Conservation (phyloP, 2,113 vertebrate species). For the Brachyistius frenatus region DNA sequence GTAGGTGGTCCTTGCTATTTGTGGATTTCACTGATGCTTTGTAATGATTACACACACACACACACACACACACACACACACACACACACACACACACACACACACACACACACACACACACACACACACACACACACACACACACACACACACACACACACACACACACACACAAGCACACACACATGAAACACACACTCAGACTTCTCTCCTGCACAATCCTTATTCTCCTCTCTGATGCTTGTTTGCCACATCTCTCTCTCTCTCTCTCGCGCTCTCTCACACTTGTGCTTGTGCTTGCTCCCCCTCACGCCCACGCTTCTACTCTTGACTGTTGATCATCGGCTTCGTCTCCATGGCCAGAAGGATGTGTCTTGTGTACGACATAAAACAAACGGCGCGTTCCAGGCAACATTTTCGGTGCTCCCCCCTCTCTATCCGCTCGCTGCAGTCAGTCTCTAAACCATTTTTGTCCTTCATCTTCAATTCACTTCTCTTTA, state of each 20-base stretch:
- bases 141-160: not conserved
- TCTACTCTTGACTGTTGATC: conserved; percentile 48
- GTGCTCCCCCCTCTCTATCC: not conserved
- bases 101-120: conserved; percentile 6
- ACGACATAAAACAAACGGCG: conserved; percentile 11
- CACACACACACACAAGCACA: conserved; percentile 7
- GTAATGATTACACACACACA: conserved; percentile 31
- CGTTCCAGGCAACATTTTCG: not conserved
- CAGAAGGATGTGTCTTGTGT: conserved; percentile 20
- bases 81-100: conserved; percentile 1
- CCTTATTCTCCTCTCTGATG: conserved; percentile 23
- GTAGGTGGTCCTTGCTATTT: conserved; percentile 58
- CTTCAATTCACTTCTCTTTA: conserved; percentile 23
- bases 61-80: too few relatives aligned
- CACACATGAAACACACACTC: conserved; percentile 21
- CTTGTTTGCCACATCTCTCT: conserved; percentile 9
- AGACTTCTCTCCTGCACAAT: conserved; percentile 17
- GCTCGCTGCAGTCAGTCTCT: not conserved
- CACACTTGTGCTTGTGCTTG: conserved; percentile 34
- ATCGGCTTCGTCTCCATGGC: conserved; percentile 24
- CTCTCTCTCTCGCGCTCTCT: conserved; percentile 4
- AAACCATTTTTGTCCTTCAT: not conserved
- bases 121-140: conserved; percentile 1
- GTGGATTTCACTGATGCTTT: conserved; percentile 59
- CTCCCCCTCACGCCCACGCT: conserved; percentile 70